Conservation (phyloP, 92 coral and sea anemone species). For the Nematostella vectensis region DNA sequence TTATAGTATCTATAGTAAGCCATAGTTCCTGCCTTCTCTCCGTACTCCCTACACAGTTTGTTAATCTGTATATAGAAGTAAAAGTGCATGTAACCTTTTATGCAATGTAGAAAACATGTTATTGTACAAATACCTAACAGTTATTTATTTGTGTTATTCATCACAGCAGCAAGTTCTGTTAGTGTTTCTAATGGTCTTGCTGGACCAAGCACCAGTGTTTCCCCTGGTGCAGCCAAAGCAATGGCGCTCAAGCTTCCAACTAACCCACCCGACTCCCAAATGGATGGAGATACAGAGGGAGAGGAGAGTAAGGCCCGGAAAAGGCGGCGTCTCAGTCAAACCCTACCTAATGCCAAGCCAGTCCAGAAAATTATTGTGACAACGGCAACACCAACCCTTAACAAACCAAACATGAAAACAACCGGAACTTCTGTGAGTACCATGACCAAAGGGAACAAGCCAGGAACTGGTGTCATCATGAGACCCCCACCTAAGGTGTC, state of each 20-base stretch:
- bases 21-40: too few relatives aligned
- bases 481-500: conserved; percentile 48
- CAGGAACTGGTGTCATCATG: conserved; percentile 33
- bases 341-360: conserved; percentile 53
- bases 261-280: too few relatives aligned
- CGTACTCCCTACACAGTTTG: too few relatives aligned
- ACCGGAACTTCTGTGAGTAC: conserved; percentile 76
- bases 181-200: not conserved
- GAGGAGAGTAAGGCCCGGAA: conserved; percentile 65
- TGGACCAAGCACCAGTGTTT: not conserved
- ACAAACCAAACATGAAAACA: conserved; percentile 36
- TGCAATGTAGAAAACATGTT: too few relatives aligned
- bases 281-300: conserved; percentile 55
- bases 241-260: not conserved
- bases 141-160: too few relatives aligned
- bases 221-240: not conserved
- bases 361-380: conserved; percentile 57
- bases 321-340: conserved; percentile 58
- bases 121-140: too few relatives aligned
- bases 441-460: conserved; percentile 78
- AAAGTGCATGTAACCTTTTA: too few relatives aligned
- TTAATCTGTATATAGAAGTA: too few relatives aligned
- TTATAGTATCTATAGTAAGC: too few relatives aligned
- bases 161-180: too few relatives aligned
- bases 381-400: conserved; percentile 42